Evolutionary conservation across 2,797 vertebrate genomes (phyloP).

Genomic region (Eupleurogrammus muticus): DNA sequence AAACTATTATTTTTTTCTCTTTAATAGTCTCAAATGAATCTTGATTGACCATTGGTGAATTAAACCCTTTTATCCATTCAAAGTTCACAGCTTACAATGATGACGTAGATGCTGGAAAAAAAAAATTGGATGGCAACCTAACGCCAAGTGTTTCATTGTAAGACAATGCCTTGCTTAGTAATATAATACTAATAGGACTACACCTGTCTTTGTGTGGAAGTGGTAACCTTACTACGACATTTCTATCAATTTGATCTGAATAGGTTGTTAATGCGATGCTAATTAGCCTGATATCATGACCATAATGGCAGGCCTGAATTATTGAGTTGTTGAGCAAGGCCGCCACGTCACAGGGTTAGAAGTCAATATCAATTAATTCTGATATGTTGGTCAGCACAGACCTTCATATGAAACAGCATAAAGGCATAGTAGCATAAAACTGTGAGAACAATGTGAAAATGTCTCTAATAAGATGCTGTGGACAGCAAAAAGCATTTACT

Average conservation of each 20-base stretch:
- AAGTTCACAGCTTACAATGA: too few relatives aligned
- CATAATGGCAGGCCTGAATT: background rate
- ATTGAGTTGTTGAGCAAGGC: background rate
- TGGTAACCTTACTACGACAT: background rate
- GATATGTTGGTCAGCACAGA: background rate
- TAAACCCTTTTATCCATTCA: too few relatives aligned
- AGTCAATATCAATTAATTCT: background rate
- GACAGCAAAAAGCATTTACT: background rate
- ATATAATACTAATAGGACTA: background rate
- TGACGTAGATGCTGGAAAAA: too few relatives aligned
- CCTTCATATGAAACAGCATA: background rate
- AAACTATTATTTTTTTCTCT: background rate
- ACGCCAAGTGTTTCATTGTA: too few relatives aligned
- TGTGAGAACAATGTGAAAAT: conserved; percentile 3
- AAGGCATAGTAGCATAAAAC: conserved; percentile 10
- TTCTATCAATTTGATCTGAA: conserved; percentile 5
- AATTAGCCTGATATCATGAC: background rate
- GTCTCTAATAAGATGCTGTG: conserved; percentile 18
- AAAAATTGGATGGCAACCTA: too few relatives aligned
- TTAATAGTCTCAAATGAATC: too few relatives aligned
- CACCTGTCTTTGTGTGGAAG: background rate
- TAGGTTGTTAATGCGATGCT: background rate
- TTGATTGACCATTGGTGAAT: too few relatives aligned
- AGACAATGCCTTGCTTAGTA: background rate
- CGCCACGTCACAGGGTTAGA: background rate